Evolutionary conservation across 1,140 invertebrate genomes (phyloP).

Genomic region (Polypedilum pembai): DNA sequence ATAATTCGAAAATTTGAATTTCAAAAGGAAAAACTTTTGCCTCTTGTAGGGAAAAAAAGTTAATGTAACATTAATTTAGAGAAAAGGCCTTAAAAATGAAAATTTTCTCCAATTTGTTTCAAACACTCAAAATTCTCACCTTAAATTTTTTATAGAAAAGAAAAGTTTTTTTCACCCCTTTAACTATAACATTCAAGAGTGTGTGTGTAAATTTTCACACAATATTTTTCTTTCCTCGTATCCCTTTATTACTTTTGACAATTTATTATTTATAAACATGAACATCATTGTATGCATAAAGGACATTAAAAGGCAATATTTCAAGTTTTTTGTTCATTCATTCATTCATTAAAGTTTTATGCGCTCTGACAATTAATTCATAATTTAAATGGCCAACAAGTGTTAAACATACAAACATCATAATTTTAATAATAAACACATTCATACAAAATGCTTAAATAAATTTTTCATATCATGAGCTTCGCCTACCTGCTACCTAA

Average conservation of each 20-base stretch:
- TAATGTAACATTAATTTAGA: not conserved
- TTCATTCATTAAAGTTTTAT: slow-evolving; percentile 25
- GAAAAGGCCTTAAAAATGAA: not conserved
- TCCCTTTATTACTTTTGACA: not conserved
- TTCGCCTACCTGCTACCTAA: slow-evolving; percentile 24
- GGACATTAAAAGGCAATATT: slow-evolving; percentile 16
- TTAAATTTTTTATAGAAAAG: not conserved
- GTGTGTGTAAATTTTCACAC: slow-evolving; percentile 5
- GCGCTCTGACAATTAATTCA: not conserved
- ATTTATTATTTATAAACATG: slow-evolving; percentile 28
- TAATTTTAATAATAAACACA: too few species aligned
- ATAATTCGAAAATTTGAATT: not conserved
- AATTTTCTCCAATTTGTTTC: not conserved
- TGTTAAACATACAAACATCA: too few species aligned
- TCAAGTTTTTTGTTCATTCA: not conserved
- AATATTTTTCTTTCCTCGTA: too few species aligned
- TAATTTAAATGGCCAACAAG: not conserved
- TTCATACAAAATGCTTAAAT: not conserved
- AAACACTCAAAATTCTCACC: not conserved
- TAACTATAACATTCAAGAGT: not conserved
- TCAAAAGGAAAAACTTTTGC: not conserved
- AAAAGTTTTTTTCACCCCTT: not conserved
- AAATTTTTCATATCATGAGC: not conserved
- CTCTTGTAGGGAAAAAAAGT: not conserved
- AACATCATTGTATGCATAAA: not conserved